Base-by-base conservation (phyloP, 1,140 invertebrate genomes). In the Chlorops oryzae region DNA sequence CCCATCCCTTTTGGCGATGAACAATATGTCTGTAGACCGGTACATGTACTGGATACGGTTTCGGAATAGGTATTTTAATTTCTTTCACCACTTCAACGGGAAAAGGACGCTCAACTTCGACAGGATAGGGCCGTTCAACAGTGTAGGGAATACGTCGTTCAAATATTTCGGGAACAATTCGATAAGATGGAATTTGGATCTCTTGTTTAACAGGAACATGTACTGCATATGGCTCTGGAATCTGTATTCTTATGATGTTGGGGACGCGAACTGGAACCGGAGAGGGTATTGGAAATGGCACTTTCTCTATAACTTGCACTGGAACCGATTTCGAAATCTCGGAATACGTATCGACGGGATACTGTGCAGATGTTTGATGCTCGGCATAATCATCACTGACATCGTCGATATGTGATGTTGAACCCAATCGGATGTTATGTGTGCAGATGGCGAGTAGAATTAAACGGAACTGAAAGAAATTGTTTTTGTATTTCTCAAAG, bases 11-110 rank as follows among this genome's bases (percentile, higher is more conserved):
- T 28, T 71, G 63, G 38, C 64, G 63, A 62, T 85, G 84, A 74
- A 86, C 85, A 56, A 88, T 81, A 70, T 87, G 85, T 70, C 87
- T 87, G 76, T 87, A 88, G 41, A 87, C 82, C 4, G 85, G 85
- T n/a, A 85, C 81, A 57, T 86, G 84, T 45, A 87, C 85, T 37
- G 85, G 82, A 69, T 87, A 87, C 22, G 85, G 85, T 70, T 86
- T 87, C 54, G 82, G 82, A 58, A 87, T 81, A 21, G 84, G 81
- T 24, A 87, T 82, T 57, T 84, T 81, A 53, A 86, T 84, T 62
- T 84, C 85, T 72, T 87, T 87, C 51, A 87, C 83, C 4, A 87
- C 82, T 51, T 85, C 84, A 5, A 88, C 83, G 23, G 85, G 79
- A 73, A 86, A 87, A 2, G 85, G 86, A 65, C 83, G 87, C 61